Evolutionary conservation across 2,113 vertebrate species (phyloP), one percentile per base, ranked within the genome.

Genomic region (Cephalopholis sonnerati): DNA sequence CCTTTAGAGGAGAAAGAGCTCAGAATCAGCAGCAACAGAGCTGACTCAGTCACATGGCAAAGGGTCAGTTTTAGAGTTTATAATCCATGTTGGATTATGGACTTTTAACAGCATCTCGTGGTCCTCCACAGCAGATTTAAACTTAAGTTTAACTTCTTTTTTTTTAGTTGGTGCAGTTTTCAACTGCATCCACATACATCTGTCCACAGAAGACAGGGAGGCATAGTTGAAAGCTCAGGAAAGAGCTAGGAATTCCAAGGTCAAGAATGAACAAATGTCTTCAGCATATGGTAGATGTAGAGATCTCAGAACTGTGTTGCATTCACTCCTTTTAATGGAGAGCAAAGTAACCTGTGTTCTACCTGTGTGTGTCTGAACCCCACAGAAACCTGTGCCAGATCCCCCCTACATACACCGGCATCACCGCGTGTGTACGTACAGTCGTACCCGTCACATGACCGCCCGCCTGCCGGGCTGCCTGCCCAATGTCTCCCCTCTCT

Each of bases 381-480:
- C 69, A 46, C 83, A 96, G 95, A 94, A 88, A 79, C 95, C 93
- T 2, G 65, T 95, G 5, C 93, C 81, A 1, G 93, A 96, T 13
- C 90, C 93, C 0, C 95, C 93, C 2, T 95, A 87, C 80, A 91
- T 95, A 87, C 93, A 95, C 78, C 88, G 93, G 2, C 92, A 96
- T 62, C 95, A 96, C 81, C 88, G 87, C 0, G 94, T 96, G 57
- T 96, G 95, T 76, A 95, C 93, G 0, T 96, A 95, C 87, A 92
- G 90, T 10, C 92, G 86, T 0, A 87, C 69, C 29, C 93, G 90
- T 27, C 88, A 94, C 81, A 84, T 92, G 82, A 95, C 82, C 0
- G 92, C 83, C 27, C 93, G 92, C 7, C 91, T 96, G 87, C 93
- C 95, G 0, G 93, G 93, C 84, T 96, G 95, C 87, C 90, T 51